These are phyloP conservation scores for Brachylomia viminalis DNA, from an alignment of 2,888 invertebrate species.

Conservation along the genomic window DNA sequence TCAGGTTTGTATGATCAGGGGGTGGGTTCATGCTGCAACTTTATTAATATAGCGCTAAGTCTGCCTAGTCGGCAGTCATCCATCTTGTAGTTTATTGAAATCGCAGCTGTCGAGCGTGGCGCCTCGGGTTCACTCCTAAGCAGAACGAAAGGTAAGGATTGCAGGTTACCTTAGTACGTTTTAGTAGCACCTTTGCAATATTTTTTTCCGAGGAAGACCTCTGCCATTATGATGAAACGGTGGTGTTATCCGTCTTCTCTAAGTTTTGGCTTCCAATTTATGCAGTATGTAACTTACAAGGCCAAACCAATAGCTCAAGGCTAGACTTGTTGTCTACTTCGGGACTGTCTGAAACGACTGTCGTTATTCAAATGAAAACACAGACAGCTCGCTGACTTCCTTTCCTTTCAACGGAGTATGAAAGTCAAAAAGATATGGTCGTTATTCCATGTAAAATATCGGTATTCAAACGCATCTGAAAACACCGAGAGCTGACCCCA, in stretches of 20 bases:
- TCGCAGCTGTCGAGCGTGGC: background rate
- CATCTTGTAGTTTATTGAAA: too few species aligned
- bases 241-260: background rate
- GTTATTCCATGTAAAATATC: background rate
- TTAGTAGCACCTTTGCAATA: background rate
- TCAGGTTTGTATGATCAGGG: too few species aligned
- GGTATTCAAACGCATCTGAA: background rate
- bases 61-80: background rate
- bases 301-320: background rate
- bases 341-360: background rate
- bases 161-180: background rate
- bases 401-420: background rate
- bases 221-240: background rate
- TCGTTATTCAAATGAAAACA: constrained; percentile 8
- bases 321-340: background rate
- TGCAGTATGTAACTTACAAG: too few species aligned
- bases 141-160: background rate
- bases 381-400: background rate
- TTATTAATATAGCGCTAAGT: background rate
- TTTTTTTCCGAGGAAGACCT: background rate
- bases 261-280: background rate
- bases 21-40: background rate
- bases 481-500: background rate
- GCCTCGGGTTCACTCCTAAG: background rate
- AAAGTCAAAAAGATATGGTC: background rate